Evolutionary conservation across 2,113 vertebrate species (phyloP), one percentile per base, ranked within the genome.

Genomic region (Triplophysa rosa): DNA sequence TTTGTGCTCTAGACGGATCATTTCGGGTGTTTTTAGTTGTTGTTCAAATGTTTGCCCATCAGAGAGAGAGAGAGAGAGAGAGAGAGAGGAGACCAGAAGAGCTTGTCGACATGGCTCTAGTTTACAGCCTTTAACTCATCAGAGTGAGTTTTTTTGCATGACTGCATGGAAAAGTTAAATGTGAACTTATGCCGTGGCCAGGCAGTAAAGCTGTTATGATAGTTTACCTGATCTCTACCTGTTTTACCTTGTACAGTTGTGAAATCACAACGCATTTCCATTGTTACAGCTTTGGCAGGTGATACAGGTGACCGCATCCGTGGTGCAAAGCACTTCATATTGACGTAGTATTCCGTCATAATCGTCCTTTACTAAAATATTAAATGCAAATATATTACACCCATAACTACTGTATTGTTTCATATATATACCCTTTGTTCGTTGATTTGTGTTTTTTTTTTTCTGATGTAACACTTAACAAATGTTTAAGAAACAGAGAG

Each of bases 331-430:
- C 74, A 83, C 73, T 81, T 80, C 74, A 78, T 79, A 72, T 67
- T 71, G 77, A 77, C 70, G 78, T 70, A 21, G 69, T 77, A 73
- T 77, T 66, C 52, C 67, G 42, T 84, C 71, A 78, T 83, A 81
- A 82, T 67, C 70, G 68, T 84, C 85, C 84, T 82, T 78, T 88
- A 91, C 88, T 90, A 90, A 91, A 87, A 90, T 80, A 90, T 88
- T 89, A 89, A 88, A 89, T 81, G 77, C 80, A 84, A 84, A 76
- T 91, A 89, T 84, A 78, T 82, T 85, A 86, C 84, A 67, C 81
- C 88, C 84, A 83, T 87, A 84, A 90, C 90, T 92, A 92, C 92
- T 92, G 92, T 91, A 90, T 84, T 89, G 89, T 89, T 90, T 90
- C 88, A 83, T 81, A 84, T 83, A 87, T 85, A 87, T 59, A 74